Base-by-base conservation (phyloP, 1,140 invertebrate species). In the Lysiphlebus fabarum region DNA sequence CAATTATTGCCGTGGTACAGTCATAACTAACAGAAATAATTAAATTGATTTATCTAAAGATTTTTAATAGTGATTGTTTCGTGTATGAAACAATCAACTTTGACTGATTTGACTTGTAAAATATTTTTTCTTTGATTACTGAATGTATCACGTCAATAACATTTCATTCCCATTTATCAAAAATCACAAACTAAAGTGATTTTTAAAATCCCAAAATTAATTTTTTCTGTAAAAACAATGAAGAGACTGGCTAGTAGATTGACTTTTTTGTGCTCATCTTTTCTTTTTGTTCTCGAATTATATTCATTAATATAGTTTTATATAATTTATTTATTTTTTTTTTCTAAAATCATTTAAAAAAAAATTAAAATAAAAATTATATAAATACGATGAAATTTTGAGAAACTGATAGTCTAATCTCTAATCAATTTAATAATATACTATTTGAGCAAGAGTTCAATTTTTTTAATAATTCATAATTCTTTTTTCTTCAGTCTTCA, bases 181-280 rank as follows among this genome's bases (percentile, higher is more conserved):
- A 37, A 51, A 51, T 51, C 14, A 34, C 38, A 51, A 36, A 51
- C 9, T 51, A 36, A 33, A 37, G 34, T 37, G 26, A 49, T 34
- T 34, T 49, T 49, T 49, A 49, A 33, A 34, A 34, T 45, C 7
- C 44, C 44, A n/a, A 17, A n/a, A 40, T 40, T 40, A 4, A 8
- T 40, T 33, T 51, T 14, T 51, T 51, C 36, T 51, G 36, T 11
- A 56, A 56, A 45, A 33, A 43, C 9, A 33, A 33, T 33, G 53
- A 33, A 26, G 42, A 45, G 36, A 56, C 53, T 56, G 53, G 53
- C 53, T 56, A 56, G 17, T 26, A 26, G 44, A 37, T 44, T 56
- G 44, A 44, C 44, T 47, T 36, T 56, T 54, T 56, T 56, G 55
- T 44, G 55, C 55, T 56, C 55, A 56, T 56, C 55, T 56, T 56